Evolutionary conservation across 1,140 invertebrate species (phyloP), one percentile per base, ranked within the genome.

Genomic region (Matsumurasca onukii): DNA sequence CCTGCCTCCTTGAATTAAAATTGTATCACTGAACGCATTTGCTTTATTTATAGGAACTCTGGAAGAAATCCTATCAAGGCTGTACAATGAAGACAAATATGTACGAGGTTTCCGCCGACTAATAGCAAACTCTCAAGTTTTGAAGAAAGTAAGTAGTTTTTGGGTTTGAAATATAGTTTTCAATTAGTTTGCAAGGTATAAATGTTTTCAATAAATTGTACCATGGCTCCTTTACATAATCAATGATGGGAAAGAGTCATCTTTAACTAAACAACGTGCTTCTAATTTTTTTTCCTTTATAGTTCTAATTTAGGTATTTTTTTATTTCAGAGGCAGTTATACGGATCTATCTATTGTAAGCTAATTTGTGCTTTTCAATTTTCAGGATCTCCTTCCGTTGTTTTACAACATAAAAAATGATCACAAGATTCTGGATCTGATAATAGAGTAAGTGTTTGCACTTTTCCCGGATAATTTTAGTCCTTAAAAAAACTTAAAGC

Each of bases 91-190:
- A 79, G 88, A 90, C 74, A 82, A 83, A 75, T 85, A 82, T 30
- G 74, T 87, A 45, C 80, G 86, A 20, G 85, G 83, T 57, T 89
- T 86, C 75, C 79, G 88, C 0, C 80, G 87, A 65, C 84, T 84
- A 64, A 85, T 90, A 52, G 86, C 85, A 52, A 86, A 88, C 74
- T 86, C 86, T 0, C 85, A 89, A 77, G 85, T 88, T 76, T 83
- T 89, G 22, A 82, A 84, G 69, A 88, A 86, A 76, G 76, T 77
- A 68, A 69, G 66, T 71, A n/a, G n/a, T 67, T 67, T 13, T n/a
- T n/a, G n/a, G n/a, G n/a, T n/a, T n/a, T n/a, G n/a, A n/a, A n/a
- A n/a, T n/a, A n/a, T n/a, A n/a, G n/a, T n/a, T n/a, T n/a, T n/a
- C n/a, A n/a, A n/a, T n/a, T n/a, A n/a, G n/a, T n/a, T n/a, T n/a